These are phyloP conservation scores for Ectobius pallidus DNA, from an alignment of 2,888 invertebrate genomes.

Conservation along the genomic window DNA sequence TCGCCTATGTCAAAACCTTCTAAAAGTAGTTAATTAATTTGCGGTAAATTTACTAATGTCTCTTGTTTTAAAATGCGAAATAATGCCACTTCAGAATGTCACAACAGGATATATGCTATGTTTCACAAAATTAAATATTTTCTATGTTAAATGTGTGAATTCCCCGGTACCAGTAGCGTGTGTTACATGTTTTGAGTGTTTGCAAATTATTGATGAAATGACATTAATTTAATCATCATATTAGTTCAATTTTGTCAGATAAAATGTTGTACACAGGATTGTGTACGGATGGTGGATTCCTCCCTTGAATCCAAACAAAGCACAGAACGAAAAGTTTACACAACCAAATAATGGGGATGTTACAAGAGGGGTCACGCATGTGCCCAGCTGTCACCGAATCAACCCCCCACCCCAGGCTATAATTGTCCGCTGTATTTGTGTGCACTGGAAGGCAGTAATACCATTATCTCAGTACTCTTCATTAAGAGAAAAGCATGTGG, in stretches of 20 bases:
- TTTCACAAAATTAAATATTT: too few species aligned
- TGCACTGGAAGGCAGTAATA: constrained; percentile 21
- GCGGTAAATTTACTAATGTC: too few species aligned
- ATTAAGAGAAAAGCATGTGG: constrained; percentile 23
- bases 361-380: constrained; percentile 24
- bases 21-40: too few species aligned
- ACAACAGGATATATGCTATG: too few species aligned
- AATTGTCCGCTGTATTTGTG: constrained; percentile 16
- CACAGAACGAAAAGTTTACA: constrained; percentile 29
- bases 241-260: constrained; percentile 10
- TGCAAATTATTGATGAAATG: constrained; percentile 17
- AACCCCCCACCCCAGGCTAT: not conserved
- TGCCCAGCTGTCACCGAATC: constrained; percentile 15
- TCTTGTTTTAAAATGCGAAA: too few species aligned
- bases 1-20: too few species aligned
- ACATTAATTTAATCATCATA: constrained; percentile 7
- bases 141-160: too few species aligned
- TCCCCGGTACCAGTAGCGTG: too few species aligned
- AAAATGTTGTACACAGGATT: constrained; percentile 11
- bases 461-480: constrained; percentile 26
- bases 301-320: constrained; percentile 18
- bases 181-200: not conserved
- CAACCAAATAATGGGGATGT: constrained; percentile 23
- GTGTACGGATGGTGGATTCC: constrained; percentile 14
- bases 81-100: too few species aligned